Conservation (phyloP, 2,888 invertebrate genomes). For the Phorcus lineatus region DNA sequence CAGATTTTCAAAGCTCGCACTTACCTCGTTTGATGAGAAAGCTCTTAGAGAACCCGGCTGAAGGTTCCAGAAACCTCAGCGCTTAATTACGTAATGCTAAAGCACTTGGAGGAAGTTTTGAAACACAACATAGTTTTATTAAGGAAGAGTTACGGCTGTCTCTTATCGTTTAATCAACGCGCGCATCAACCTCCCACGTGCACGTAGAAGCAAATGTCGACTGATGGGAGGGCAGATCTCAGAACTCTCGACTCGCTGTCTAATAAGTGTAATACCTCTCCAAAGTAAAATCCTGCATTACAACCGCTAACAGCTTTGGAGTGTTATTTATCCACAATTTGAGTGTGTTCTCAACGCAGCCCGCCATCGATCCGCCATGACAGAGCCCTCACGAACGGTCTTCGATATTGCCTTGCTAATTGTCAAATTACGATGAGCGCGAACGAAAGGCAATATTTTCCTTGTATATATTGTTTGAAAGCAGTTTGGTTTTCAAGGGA, state of each 20-base stretch:
- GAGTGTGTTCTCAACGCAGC: neutral
- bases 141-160: neutral
- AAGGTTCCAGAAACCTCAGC: neutral
- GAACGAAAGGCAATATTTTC: constrained; percentile 20
- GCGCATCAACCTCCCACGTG: neutral
- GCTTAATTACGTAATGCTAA: constrained; percentile 10
- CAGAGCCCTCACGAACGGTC: neutral
- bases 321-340: constrained; percentile 26
- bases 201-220: neutral
- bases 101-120: constrained; percentile 21
- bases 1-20: constrained; percentile 14
- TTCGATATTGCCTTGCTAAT: constrained; percentile 26
- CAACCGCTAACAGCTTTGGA: constrained; percentile 8
- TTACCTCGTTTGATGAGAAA: constrained; percentile 1
- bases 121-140: constrained; percentile 20
- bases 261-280: constrained; percentile 28
- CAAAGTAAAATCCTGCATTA: constrained; percentile 24
- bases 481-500: constrained; percentile 24
- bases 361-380: constrained; percentile 18
- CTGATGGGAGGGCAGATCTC: neutral
- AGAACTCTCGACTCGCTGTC: constrained; percentile 4
- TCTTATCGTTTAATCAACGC: neutral
- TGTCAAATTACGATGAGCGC: constrained; percentile 26
- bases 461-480: constrained; percentile 23
- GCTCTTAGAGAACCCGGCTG: neutral